Percentiles rank a stretch among this genome's conserved stretches.
Conservation (phyloP, 92 coral and sea anemone species). For the Bergia puertoricense region DNA sequence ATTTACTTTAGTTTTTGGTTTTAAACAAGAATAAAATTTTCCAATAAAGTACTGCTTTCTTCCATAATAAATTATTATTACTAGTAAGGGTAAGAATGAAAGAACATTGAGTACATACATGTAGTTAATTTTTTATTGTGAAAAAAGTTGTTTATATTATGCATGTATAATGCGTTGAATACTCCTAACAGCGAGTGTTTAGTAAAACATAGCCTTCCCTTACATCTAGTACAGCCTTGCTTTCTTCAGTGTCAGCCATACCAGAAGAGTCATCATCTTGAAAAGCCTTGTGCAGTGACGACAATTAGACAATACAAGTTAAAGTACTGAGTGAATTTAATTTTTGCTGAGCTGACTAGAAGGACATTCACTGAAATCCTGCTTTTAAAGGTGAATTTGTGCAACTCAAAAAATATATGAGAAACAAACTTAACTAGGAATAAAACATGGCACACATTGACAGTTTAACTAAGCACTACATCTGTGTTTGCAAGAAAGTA, state of each 20-base stretch:
- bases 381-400: neutral
- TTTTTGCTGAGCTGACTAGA: neutral
- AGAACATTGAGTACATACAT: neutral
- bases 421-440: no score
- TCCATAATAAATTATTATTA: no score
- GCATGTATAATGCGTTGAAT: neutral
- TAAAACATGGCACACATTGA: neutral
- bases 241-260: slow-evolving; percentile 42
- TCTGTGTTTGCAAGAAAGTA: neutral
- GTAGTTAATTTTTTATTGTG: neutral
- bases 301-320: slow-evolving; percentile 20
- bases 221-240: slow-evolving; percentile 44
- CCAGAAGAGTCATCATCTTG: slow-evolving; percentile 44
- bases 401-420: neutral
- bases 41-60: neutral
- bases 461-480: neutral
- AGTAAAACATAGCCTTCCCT: slow-evolving; percentile 25
- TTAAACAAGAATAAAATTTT: no score
- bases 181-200: neutral
- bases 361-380: neutral
- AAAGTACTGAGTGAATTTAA: neutral
- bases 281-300: slow-evolving; percentile 42
- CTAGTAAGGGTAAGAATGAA: neutral
- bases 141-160: neutral
- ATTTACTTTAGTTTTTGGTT: no score